These are phyloP conservation scores for Nibea albiflora DNA, from an alignment of 2,113 vertebrate species.

Conservation along the genomic window DNA sequence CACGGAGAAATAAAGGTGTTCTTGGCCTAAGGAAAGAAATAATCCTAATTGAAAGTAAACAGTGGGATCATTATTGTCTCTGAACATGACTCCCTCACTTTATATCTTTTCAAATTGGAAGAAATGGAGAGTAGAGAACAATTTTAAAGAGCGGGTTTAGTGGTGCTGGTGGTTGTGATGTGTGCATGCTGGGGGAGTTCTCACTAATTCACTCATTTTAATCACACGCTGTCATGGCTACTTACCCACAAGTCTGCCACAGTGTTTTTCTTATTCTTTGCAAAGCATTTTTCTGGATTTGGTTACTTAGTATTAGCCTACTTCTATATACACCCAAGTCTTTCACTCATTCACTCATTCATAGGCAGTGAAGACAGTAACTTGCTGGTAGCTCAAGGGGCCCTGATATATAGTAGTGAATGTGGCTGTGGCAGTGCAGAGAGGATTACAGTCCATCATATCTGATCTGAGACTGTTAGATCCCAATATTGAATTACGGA, in stretches of 20 bases:
- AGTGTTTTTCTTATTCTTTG: not conserved
- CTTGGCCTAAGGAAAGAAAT: conserved; percentile 59
- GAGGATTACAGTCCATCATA: conserved; percentile 83
- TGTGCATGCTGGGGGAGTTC: conserved; percentile 26
- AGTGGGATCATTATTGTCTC: conserved; percentile 56
- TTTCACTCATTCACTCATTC: conserved; percentile 11
- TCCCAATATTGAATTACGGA: conserved; percentile 79
- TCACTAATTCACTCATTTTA: conserved; percentile 63
- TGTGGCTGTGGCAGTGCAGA: conserved; percentile 68
- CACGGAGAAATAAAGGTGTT: conserved; percentile 65
- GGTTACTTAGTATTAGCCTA: conserved; percentile 15
- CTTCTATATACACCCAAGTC: conserved; percentile 21
- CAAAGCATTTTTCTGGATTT: conserved; percentile 4
- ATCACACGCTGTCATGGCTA: conserved; percentile 66
- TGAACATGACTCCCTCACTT: conserved; percentile 32
- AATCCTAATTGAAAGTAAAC: conserved; percentile 71
- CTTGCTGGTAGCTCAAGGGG: conserved; percentile 50
- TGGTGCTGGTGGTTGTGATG: conserved; percentile 22
- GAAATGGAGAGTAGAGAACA: conserved; percentile 42
- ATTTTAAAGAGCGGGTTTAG: conserved; percentile 51
- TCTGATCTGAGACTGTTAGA: conserved; percentile 80
- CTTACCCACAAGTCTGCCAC: conserved; percentile 53
- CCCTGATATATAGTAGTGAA: conserved; percentile 63
- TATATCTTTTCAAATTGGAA: conserved; percentile 53
- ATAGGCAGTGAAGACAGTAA: conserved; percentile 30